Base-by-base conservation (phyloP, 2,888 invertebrate genomes). In the Plagiodera versicolora region DNA sequence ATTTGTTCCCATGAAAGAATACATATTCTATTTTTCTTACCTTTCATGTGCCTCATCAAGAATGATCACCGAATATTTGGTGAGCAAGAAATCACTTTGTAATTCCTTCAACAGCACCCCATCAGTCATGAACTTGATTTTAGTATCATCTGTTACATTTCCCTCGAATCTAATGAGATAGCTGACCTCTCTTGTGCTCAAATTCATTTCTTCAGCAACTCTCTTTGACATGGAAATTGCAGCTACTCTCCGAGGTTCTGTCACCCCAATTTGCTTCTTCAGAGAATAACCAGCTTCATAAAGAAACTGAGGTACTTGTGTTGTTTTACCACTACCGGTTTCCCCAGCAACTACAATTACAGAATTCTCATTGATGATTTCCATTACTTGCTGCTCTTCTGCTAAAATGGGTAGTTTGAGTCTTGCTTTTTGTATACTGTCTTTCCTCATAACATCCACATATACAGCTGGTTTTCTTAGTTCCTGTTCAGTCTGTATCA, bases 91-190 rank as follows among this genome's bases (percentile, higher is more conserved):
- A 75, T 92, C 92, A 53, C 84, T 84, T 81, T 95, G 92, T 47
- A 96, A 86, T 81, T 97, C 97, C 79, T 94, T 95, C 28, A 99
- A 81, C 6, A 99, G 84, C 0, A 99, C 97, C 79, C 99, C 92
- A 79, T 99, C 99, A 6, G 99, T 99, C 98, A 99, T 97, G 76
- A 99, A 99, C 81, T 98, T 98, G 59, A 99, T 94, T 78, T 89
- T 89, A 0, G 99, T 99, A 3, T 92, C 86, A 0, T 89, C 86
- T 0, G 90, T 91, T 0, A 87, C 90, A 73, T 96, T 98, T 14
- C 95, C 97, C 75, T 99, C 98, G 76, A 96, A 99, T 61, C 99
- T 85, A 80, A 99, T 98, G 56, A 96, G 84, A 79, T 95, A 97
- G 0, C 95, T 94, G 0, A 97, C 91, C 74, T 90, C 86, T 17